Conservation (phyloP, 2,797 vertebrate species). For the Propithecus deckenii region DNA sequence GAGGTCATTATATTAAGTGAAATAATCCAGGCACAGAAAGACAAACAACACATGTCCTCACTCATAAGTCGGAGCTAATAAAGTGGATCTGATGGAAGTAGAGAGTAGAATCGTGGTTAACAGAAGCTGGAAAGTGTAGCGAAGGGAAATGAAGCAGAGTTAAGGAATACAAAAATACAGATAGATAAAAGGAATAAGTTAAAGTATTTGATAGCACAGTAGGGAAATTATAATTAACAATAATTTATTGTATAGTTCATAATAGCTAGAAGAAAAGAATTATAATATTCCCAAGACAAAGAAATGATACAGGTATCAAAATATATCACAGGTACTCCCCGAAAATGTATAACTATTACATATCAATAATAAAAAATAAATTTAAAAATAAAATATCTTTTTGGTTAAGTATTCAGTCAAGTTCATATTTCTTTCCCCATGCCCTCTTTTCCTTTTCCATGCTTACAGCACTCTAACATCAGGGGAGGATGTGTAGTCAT, state of each 20-base stretch:
- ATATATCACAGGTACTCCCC: background rate
- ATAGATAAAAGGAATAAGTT: background rate
- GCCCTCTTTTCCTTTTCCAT: background rate
- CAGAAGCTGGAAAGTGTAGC: background rate
- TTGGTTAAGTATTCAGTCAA: background rate
- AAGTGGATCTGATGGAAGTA: background rate
- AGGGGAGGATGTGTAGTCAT: background rate
- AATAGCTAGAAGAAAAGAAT: background rate
- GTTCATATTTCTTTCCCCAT: background rate
- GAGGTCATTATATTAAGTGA: background rate
- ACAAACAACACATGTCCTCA: background rate
- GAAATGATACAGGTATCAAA: background rate
- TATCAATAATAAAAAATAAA: background rate
- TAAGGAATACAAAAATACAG: background rate
- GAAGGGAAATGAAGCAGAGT: background rate
- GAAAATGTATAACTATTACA: background rate
- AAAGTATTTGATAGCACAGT: background rate
- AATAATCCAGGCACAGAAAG: background rate
- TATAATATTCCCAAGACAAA: background rate
- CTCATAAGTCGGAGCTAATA: background rate
- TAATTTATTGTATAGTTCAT: background rate
- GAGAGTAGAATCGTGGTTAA: background rate
- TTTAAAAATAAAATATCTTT: background rate
- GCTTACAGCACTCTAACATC: background rate
- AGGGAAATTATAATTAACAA: background rate